Conservation (phyloP, 1,140 invertebrate genomes). For the Lerema accius region DNA sequence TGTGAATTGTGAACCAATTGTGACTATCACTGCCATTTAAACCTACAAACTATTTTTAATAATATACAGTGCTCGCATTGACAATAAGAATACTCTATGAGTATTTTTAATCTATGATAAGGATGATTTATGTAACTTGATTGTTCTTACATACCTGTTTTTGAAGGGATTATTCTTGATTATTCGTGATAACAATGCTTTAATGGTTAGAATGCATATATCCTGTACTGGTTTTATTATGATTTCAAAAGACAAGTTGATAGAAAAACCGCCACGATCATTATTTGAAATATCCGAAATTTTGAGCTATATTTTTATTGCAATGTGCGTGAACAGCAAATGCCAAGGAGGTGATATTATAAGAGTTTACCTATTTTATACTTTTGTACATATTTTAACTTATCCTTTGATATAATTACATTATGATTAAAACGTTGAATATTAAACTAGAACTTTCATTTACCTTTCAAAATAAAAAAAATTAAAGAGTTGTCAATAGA, state of each 20-base stretch:
- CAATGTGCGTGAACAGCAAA: constrained; percentile 32
- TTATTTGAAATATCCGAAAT: too few species aligned
- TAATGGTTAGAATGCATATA: constrained; percentile 35
- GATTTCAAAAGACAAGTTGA: too few species aligned
- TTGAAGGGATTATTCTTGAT: too few species aligned
- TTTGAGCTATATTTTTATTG: constrained; percentile 35
- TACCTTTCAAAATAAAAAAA: too few species aligned
- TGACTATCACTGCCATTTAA: constrained; percentile 26
- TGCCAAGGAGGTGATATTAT: constrained; percentile 35
- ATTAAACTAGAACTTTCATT: constrained; percentile 1
- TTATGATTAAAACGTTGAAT: constrained; percentile 30
- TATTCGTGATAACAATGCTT: constrained; percentile 36
- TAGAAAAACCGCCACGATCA: too few species aligned
- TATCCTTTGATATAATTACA: constrained; percentile 11
- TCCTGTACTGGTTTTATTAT: too few species aligned
- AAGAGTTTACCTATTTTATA: constrained; percentile 39
- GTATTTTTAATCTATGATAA: constrained; percentile 8
- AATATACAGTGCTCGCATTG: constrained; percentile 9
- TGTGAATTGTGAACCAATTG: constrained; percentile 28
- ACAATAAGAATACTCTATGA: constrained; percentile 30
- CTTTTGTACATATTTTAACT: constrained; percentile 62
- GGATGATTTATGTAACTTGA: background rate
- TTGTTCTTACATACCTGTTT: too few species aligned
- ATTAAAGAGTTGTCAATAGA: too few species aligned
- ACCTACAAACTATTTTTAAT: constrained; percentile 15